Evolutionary conservation across 2,113 vertebrate species (phyloP).

Genomic region (Poecile atricapillus): DNA sequence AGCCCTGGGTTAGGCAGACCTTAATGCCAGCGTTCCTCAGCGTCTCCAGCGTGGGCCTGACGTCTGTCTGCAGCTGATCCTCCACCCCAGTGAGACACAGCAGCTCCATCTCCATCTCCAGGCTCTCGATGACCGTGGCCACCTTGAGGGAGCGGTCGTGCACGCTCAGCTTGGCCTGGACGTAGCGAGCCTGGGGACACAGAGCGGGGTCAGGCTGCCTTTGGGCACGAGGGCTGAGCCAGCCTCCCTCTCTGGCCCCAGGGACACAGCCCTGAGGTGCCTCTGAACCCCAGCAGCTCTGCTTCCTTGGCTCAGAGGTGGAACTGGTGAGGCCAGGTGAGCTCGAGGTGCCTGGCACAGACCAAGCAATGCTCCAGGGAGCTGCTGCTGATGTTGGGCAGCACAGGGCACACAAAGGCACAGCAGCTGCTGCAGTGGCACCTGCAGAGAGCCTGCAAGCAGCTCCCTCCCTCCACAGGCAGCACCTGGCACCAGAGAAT

Average conservation of each 20-base stretch:
- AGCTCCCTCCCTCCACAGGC: neutral
- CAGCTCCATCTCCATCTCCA: constrained; percentile 99
- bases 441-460: neutral
- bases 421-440: neutral
- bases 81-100: constrained; percentile 94
- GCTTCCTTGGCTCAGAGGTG: neutral
- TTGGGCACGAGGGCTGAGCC: neutral
- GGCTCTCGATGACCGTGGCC: constrained; percentile 93
- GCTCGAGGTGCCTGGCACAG: accelerated
- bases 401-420: neutral
- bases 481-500: neutral
- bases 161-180: constrained; percentile 95
- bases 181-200: constrained; percentile 83
- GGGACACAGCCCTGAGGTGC: neutral
- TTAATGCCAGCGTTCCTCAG: constrained; percentile 96
- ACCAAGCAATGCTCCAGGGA: neutral
- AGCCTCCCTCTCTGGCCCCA: neutral
- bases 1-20: constrained; percentile 58
- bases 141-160: constrained; percentile 97
- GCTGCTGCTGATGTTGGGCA: neutral
- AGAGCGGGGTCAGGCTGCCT: neutral
- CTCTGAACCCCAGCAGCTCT: accelerated
- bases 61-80: constrained; percentile 92
- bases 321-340: accelerated
- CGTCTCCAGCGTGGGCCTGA: constrained; percentile 93